Conservation (phyloP, 2,888 invertebrate species). For the Microctonus hyperodae region DNA sequence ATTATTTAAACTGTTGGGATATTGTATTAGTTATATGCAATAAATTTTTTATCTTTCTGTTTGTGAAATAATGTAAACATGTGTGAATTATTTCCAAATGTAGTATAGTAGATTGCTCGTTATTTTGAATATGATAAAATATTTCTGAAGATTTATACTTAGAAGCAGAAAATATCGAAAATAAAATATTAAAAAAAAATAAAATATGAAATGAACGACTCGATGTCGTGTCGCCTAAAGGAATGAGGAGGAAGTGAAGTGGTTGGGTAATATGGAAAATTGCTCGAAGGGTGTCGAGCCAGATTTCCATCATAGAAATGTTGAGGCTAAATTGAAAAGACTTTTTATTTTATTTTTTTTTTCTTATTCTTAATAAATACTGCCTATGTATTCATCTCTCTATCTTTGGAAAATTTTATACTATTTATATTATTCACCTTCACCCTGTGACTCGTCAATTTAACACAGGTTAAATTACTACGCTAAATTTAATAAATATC, state of each 20-base stretch:
- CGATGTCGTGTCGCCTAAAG: constrained; percentile 19
- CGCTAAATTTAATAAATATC: constrained; percentile 13
- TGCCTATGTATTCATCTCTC: neutral
- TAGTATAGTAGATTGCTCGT: constrained; percentile 14
- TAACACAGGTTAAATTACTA: constrained; percentile 4
- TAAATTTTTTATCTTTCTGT: neutral
- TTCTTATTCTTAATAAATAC: neutral
- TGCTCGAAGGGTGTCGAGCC: constrained; percentile 35
- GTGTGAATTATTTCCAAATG: neutral
- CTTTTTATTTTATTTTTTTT: too few species aligned
- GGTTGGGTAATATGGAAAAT: constrained; percentile 37
- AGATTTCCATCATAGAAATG: constrained; percentile 35
- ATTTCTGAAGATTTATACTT: constrained; percentile 3
- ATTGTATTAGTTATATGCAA: neutral
- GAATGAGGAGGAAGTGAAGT: neutral
- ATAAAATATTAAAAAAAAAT: constrained; percentile 14
- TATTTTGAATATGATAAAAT: constrained; percentile 22
- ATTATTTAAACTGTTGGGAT: neutral
- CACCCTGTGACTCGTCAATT: neutral
- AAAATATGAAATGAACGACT: constrained; percentile 18
- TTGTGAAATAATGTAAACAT: neutral
- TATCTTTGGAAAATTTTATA: neutral
- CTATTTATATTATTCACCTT: neutral
- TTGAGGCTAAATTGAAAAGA: constrained; percentile 29
- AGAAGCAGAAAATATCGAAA: neutral